These are phyloP conservation scores for Bovichtus variegatus DNA, from an alignment of 2,797 vertebrate genomes.

Conservation along the genomic window DNA sequence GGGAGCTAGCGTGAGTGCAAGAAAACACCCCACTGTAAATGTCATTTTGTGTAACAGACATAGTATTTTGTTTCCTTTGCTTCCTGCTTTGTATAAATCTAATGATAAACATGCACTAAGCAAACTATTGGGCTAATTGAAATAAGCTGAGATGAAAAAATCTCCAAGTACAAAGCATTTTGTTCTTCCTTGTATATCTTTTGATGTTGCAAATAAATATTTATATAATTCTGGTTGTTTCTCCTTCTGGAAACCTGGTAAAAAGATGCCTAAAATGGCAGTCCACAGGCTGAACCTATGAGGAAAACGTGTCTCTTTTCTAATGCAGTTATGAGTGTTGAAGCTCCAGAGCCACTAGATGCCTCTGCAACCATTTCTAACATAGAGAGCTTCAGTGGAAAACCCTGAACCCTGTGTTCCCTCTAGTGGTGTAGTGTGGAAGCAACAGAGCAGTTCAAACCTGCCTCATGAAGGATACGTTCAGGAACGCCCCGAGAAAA, in stretches of 20 bases:
- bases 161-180: conserved; percentile 74
- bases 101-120: conserved; percentile 30
- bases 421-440: neutral
- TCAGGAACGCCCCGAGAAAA: neutral
- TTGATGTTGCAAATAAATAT: conserved; percentile 81
- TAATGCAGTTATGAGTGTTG: neutral
- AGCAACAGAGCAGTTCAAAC: neutral
- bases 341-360: conserved; percentile 64
- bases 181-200: conserved; percentile 72
- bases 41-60: conserved; percentile 24
- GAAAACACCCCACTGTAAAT: conserved; percentile 15
- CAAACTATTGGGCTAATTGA: conserved; percentile 34
- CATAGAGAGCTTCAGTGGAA: neutral
- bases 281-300: neutral
- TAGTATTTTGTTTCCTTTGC: conserved; percentile 30
- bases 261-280: neutral
- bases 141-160: conserved; percentile 27
- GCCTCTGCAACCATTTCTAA: conserved; percentile 55
- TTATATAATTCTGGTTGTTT: conserved; percentile 53
- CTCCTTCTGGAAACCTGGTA: conserved; percentile 12
- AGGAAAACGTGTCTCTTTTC: neutral
- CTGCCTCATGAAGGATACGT: neutral
- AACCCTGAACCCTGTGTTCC: neutral
- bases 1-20: conserved; percentile 1
- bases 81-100: conserved; percentile 60